These are phyloP conservation scores for Trichopoda pennipes DNA, from an alignment of 2,888 invertebrate genomes.

Conservation along the genomic window DNA sequence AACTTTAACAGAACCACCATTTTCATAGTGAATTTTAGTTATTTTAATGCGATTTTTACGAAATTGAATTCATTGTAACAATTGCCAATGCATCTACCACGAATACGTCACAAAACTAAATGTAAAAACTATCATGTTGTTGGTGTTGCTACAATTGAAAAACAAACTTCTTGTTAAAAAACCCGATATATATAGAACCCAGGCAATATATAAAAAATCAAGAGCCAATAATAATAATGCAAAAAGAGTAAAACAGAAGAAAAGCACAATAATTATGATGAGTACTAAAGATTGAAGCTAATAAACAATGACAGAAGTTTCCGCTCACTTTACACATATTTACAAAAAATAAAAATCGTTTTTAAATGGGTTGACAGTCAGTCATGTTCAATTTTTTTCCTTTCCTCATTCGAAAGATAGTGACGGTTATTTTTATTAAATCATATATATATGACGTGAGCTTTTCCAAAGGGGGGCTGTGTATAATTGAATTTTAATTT, in stretches of 20 bases:
- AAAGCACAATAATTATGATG: conserved; percentile 41
- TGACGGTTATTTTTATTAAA: background rate
- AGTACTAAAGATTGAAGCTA: conserved; percentile 55
- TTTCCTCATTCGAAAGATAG: background rate
- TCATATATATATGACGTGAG: background rate
- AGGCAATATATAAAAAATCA: conserved; percentile 21
- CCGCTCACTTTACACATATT: conserved; percentile 48
- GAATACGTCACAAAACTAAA: too few species aligned
- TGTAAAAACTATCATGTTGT: too few species aligned
- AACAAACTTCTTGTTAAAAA: too few species aligned
- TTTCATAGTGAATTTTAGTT: too few species aligned
- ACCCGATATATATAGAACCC: conserved; percentile 19
- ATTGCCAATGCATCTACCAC: too few species aligned
- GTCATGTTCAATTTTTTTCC: too few species aligned
- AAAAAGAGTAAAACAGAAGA: conserved; percentile 43
- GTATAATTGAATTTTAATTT: background rate
- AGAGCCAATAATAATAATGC: conserved; percentile 33
- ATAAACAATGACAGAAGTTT: conserved; percentile 64
- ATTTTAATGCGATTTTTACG: too few species aligned
- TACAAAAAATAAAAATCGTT: background rate
- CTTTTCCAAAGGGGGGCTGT: background rate
- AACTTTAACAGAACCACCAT: too few species aligned
- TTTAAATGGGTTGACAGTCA: background rate
- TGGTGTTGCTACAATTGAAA: too few species aligned
- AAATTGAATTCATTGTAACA: too few species aligned